Evolutionary conservation across 2,113 vertebrate species (phyloP).

Genomic region (Mugil cephalus): DNA sequence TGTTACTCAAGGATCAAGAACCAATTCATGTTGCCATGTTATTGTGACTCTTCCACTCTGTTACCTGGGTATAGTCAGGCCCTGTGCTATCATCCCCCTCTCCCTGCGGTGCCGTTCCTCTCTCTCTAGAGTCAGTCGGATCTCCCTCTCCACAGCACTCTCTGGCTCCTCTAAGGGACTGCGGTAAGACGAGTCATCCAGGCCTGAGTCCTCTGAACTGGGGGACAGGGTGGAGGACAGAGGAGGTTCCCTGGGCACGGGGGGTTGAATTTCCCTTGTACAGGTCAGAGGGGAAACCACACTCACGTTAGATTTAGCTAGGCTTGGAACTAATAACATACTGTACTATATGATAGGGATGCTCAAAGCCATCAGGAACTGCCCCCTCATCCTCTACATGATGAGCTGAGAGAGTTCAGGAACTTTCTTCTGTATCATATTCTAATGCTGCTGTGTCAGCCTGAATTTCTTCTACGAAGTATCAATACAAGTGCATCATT

Average conservation of each 20-base stretch:
- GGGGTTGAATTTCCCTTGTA: slow-evolving; percentile 55
- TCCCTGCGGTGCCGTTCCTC: slow-evolving; percentile 77
- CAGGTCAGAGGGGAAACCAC: slow-evolving; percentile 8
- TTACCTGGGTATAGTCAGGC: slow-evolving; percentile 60
- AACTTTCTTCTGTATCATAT: too few relatives aligned
- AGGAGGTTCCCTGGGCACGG: slow-evolving; percentile 49
- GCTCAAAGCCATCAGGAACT: too few relatives aligned
- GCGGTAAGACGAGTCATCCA: slow-evolving; percentile 68
- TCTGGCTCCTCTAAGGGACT: slow-evolving; percentile 71
- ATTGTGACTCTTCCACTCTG: too few relatives aligned
- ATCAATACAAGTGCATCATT: too few relatives aligned
- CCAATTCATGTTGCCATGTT: not conserved
- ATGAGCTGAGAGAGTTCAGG: too few relatives aligned
- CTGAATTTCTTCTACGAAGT: too few relatives aligned
- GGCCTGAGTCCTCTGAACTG: slow-evolving; percentile 77
- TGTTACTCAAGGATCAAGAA: too few relatives aligned
- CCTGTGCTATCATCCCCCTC: slow-evolving; percentile 63
- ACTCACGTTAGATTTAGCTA: not conserved
- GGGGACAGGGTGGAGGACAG: slow-evolving; percentile 72
- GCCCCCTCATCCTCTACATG: too few relatives aligned
- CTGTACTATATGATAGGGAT: too few relatives aligned
- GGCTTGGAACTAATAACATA: not conserved
- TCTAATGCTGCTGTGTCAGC: too few relatives aligned
- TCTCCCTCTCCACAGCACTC: slow-evolving; percentile 80
- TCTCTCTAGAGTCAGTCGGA: slow-evolving; percentile 78